Evolutionary conservation across 2,888 invertebrate species (phyloP), one percentile per base, ranked within the genome.

Genomic region (Empis stercorea): DNA sequence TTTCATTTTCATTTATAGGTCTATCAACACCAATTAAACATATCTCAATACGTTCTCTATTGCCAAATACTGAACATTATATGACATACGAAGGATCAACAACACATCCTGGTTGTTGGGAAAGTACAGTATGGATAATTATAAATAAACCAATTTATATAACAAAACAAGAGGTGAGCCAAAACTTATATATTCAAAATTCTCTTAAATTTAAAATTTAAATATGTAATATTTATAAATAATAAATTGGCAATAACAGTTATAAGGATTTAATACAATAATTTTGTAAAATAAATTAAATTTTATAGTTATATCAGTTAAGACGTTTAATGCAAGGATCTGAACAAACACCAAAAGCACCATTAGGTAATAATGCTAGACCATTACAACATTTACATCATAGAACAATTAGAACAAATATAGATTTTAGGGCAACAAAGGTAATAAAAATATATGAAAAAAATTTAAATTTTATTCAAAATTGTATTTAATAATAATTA

Each of bases 71-170:
- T 43, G 85, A 89, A 63, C 87, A 92, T 73, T 97, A 93, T 73
- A 92, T 99, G 84, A 97, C 97, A 30, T 99, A 96, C 70, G 95
- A 96, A 66, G 96, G 96, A 23, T 95, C 95, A 55, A 87, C 94
- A 57, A 96, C 97, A 47, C 92, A 92, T 71, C 97, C 97, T 10
- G 92, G 95, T 44, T 99, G 97, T 71, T 92, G 95, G 86, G 97
- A 99, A 72, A 96, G 96, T n/a, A 92, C 95, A 36, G 92, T 95
- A 50, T 99, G 97, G 97, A 83, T 97, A 63, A 88, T 99, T 61
- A 81, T 94, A 70, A 97, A 97, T 74, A 94, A 92, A 70, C 96
- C 96, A 52, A 89, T 96, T 65, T 95, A 94, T 76, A 89, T 97
- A 65, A 91, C 93, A 56, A 85, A 85, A 64, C 87, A 91, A 69